Evolutionary conservation across 2,797 vertebrate species (phyloP).

Genomic region (Artibeus lituratus): DNA sequence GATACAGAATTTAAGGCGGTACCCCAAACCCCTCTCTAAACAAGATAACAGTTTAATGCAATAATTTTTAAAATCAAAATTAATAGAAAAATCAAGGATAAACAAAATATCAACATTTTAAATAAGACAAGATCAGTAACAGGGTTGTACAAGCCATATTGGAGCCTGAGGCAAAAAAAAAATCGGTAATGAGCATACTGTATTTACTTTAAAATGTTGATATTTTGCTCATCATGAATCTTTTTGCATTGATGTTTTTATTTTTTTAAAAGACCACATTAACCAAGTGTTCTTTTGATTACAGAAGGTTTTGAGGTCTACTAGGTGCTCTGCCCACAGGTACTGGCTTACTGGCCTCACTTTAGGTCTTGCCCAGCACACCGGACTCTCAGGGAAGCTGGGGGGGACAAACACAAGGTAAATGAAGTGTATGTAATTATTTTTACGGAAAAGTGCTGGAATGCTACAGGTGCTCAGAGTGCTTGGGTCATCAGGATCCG

Average conservation of each 20-base stretch:
- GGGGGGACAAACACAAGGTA: background rate
- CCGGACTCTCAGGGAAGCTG: rapidly evolving
- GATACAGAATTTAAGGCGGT: background rate
- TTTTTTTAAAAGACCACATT: background rate
- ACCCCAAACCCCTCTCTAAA: background rate
- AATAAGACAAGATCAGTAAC: slow-evolving; percentile 5
- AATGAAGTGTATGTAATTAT: background rate
- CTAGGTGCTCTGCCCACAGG: background rate
- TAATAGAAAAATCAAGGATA: slow-evolving; percentile 12
- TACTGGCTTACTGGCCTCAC: rapidly evolving
- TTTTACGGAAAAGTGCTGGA: background rate
- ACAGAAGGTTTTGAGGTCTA: no score
- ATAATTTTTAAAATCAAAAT: background rate
- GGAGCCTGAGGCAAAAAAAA: slow-evolving; percentile 40
- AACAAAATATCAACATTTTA: slow-evolving; percentile 45
- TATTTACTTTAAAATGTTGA: slow-evolving; percentile 32
- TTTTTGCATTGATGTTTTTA: background rate
- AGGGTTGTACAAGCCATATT: slow-evolving; percentile 16
- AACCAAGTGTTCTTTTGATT: background rate
- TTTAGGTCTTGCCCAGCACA: background rate
- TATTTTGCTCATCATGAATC: background rate
- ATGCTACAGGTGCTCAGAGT: background rate
- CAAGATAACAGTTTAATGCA: background rate
- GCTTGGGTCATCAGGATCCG: rapidly evolving
- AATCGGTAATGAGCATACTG: background rate